Evolutionary conservation across 1,140 invertebrate genomes (phyloP).

Genomic region (Melanaphis sacchari): DNA sequence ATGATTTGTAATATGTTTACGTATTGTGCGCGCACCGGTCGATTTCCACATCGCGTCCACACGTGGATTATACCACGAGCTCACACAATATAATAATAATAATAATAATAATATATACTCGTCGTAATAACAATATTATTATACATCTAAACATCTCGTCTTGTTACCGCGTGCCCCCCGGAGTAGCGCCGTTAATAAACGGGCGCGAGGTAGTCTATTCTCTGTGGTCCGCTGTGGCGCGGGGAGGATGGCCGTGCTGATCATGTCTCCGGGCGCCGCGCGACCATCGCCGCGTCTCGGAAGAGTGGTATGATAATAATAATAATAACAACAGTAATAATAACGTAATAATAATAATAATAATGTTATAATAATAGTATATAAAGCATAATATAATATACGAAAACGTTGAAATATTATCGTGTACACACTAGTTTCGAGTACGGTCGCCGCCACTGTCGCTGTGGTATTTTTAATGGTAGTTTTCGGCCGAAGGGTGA

Average conservation of each 20-base stretch:
- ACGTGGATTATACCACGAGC: neutral
- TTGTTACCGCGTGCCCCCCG: conserved; percentile 29
- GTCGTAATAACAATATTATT: conserved; percentile 39
- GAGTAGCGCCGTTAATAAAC: conserved; percentile 32
- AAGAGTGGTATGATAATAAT: neutral
- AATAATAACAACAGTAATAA: neutral
- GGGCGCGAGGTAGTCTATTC: neutral
- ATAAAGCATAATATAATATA: neutral
- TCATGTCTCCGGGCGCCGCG: neutral
- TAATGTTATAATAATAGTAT: no score
- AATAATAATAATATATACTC: neutral
- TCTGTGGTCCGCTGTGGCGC: no score
- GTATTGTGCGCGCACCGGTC: neutral
- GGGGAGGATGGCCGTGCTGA: neutral
- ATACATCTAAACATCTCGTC: conserved; percentile 22
- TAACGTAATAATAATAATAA: neutral
- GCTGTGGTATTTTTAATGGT: neutral
- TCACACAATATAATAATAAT: neutral
- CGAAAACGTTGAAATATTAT: conserved; percentile 15
- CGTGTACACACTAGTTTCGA: neutral
- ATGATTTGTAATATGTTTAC: neutral
- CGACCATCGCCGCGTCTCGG: neutral
- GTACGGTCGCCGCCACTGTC: neutral
- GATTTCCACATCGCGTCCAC: neutral
- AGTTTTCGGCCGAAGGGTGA: neutral